A percentile compares a stretch with the other conserved stretches of the same genome.
These are phyloP conservation scores for Drosophila maculinotata DNA, from an alignment of 2,888 invertebrate species.

Conservation along the genomic window DNA sequence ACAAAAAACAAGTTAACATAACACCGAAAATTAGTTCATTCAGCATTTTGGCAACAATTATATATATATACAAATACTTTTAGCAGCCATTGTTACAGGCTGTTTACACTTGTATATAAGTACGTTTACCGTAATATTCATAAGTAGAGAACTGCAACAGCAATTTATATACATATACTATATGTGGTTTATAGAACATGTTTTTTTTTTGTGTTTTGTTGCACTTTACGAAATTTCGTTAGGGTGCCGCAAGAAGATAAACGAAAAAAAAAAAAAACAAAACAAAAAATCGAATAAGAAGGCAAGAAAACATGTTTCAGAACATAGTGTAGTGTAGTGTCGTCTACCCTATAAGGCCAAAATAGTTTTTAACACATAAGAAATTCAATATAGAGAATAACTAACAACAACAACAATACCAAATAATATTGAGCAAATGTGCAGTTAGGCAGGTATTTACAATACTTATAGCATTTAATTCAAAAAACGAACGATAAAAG, in stretches of 20 bases:
- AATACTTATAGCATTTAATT: conserved; percentile 69
- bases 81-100: conserved; percentile 45
- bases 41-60: conserved; percentile 26
- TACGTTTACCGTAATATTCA: conserved; percentile 43
- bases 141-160: conserved; percentile 56
- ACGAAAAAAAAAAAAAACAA: conserved; percentile 4
- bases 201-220: conserved; percentile 32
- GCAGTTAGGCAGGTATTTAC: conserved; percentile 64
- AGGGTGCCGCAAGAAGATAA: conserved; percentile 15
- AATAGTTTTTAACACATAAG: conserved; percentile 69
- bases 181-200: conserved; percentile 1
- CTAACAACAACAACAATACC: conserved; percentile 32
- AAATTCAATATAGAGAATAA: conserved; percentile 54
- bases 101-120: conserved; percentile 58
- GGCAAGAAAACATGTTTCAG: conserved; percentile 42
- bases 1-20: conserved; percentile 39
- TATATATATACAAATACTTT: too few relatives aligned
- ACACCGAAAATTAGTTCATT: conserved; percentile 49
- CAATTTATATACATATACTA: conserved; percentile 26
- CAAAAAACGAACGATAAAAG: conserved; percentile 25
- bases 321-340: conserved; percentile 53
- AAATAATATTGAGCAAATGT: conserved; percentile 41
- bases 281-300: background rate
- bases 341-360: conserved; percentile 69
- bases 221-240: conserved; percentile 22